Percentiles rank a stretch among this genome's conserved stretches.
Evolutionary conservation across 2,888 invertebrate genomes (phyloP).

Genomic region (Ectropis crepuscularia): DNA sequence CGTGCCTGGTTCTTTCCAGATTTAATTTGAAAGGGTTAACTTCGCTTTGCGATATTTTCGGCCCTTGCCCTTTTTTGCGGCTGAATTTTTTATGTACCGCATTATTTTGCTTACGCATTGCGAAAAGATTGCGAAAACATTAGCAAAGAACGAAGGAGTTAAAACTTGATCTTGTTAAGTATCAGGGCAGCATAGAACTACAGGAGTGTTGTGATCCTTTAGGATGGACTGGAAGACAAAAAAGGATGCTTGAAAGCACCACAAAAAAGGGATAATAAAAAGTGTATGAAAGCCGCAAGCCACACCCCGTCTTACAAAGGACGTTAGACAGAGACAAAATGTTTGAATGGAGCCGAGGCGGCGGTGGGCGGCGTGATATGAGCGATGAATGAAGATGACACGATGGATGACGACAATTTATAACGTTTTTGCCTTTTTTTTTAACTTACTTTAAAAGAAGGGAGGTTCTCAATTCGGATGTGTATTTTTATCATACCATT

Average conservation of each 20-base stretch:
- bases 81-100: slow-evolving; percentile 7
- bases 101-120: background rate
- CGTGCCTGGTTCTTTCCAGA: slow-evolving; percentile 53
- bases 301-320: slow-evolving; percentile 10
- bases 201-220: slow-evolving; percentile 25
- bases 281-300: slow-evolving; percentile 20
- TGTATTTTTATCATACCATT: too few relatives aligned
- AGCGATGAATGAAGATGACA: slow-evolving; percentile 17
- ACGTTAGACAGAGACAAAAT: slow-evolving; percentile 12
- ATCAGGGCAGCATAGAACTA: slow-evolving; percentile 35
- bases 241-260: slow-evolving; percentile 3
- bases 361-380: slow-evolving; percentile 13
- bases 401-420: slow-evolving; percentile 10
- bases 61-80: slow-evolving; percentile 24
- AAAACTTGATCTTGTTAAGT: slow-evolving; percentile 43
- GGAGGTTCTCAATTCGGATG: too few relatives aligned
- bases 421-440: background rate
- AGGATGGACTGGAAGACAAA: slow-evolving; percentile 21
- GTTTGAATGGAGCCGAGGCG: slow-evolving; percentile 11
- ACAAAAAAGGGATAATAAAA: slow-evolving; percentile 29
- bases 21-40: slow-evolving; percentile 54
- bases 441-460: too few relatives aligned
- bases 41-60: slow-evolving; percentile 40
- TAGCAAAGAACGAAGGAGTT: slow-evolving; percentile 40
- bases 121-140: slow-evolving; percentile 24